Evolutionary conservation across 1,140 invertebrate species (phyloP), one percentile per base, ranked within the genome.

Genomic region (Tribolium madens): DNA sequence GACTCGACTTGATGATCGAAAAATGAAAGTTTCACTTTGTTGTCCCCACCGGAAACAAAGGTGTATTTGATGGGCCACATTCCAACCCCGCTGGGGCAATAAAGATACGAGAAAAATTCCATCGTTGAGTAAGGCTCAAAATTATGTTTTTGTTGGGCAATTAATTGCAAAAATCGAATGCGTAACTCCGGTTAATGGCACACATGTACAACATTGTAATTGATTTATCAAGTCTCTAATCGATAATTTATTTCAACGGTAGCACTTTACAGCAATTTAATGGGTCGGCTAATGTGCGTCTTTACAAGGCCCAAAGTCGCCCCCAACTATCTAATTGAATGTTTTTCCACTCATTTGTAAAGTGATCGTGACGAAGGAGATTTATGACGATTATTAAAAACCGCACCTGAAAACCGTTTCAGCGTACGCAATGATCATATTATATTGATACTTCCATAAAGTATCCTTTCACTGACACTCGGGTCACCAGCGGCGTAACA

Each of bases 311-410:
- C 57, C 57, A 64, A 31, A 12, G 57, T 26, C 57, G 57, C 57
- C 57, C 57, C 57, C 57, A 26, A 31, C 57, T 64, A 33, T 57
- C 10, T 64, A 64, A 64, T 64, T 64, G 26, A 64, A 64, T 33
- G 57, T 33, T 64, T 33, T 64, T 64, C 21, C 26, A 31, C 13
- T 64, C 21, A 33, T 64, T 64, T 33, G 57, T 64, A 64, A 33
- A 6, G 57, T 57, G 26, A 31, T 31, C 57, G 57, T 64, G 57
- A 64, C 57, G 10, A 18, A 64, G 21, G 10, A 18, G 57, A 64
- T 64, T 64, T 64, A 64, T 64, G 57, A 33, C 21, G 57, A 64
- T 64, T 64, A 64, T 64, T 64, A 64, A 64, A 64, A 64, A 64
- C 57, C 57, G 26, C 57, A 64, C 57, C 57, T 64, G 57, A 64